Evolutionary conservation across 2,113 vertebrate species (phyloP).

Genomic region (Tauraco erythrolophus): DNA sequence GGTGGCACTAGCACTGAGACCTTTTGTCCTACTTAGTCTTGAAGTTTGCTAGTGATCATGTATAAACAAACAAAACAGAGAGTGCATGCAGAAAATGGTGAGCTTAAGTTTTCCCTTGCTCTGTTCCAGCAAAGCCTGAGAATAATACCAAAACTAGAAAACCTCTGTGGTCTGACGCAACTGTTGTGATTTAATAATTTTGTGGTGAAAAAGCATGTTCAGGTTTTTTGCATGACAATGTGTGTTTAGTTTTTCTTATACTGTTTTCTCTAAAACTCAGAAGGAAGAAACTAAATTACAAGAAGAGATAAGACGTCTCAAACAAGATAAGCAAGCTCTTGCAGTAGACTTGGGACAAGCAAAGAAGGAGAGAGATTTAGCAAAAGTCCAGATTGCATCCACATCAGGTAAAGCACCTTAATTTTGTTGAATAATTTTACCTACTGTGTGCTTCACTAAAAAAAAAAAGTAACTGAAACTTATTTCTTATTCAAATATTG

Average conservation of each 20-base stretch:
- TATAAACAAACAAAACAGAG: neutral
- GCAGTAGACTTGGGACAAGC: slow-evolving; percentile 85
- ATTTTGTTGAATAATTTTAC: neutral
- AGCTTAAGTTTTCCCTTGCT: neutral
- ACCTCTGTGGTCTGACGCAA: neutral
- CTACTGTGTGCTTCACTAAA: neutral
- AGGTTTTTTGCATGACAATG: neutral
- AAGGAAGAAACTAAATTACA: slow-evolving; percentile 80
- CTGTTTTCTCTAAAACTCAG: slow-evolving; percentile 67
- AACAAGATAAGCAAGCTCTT: slow-evolving; percentile 89
- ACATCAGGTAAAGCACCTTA: slow-evolving; percentile 77
- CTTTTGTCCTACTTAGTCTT: neutral
- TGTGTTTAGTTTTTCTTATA: neutral
- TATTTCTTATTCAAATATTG: neutral
- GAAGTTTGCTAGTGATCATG: neutral
- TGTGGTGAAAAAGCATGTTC: neutral
- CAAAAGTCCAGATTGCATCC: slow-evolving; percentile 76
- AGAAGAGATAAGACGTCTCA: slow-evolving; percentile 82
- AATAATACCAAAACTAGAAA: neutral
- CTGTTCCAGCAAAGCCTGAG: neutral
- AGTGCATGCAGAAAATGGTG: neutral
- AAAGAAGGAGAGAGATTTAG: slow-evolving; percentile 86
- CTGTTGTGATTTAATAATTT: neutral
- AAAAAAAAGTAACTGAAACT: neutral
- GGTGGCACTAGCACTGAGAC: neutral